Conservation (phyloP, 2,113 vertebrate species). For the Conger conger region DNA sequence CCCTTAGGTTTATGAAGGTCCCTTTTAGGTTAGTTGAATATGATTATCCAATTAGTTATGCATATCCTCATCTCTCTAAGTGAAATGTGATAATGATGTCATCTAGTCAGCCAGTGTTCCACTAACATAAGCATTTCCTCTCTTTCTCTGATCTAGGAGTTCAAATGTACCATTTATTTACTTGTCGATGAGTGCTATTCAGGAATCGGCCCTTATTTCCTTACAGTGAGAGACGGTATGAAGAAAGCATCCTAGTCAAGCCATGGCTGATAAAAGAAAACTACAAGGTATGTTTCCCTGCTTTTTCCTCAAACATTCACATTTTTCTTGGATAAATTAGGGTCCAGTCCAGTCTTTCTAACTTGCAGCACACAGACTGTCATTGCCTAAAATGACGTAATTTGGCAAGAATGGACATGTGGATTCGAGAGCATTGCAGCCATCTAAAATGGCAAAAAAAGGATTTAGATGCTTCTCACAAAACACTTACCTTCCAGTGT, state of each 20-base stretch:
- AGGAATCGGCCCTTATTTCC: neutral
- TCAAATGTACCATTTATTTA: neutral
- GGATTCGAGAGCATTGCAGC: neutral
- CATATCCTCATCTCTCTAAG: neutral
- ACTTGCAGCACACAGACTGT: neutral
- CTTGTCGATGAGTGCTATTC: neutral
- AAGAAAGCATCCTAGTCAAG: slow-evolving; percentile 83
- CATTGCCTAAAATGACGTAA: neutral
- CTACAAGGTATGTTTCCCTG: slow-evolving; percentile 75
- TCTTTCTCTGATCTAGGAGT: neutral
- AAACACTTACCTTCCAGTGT: neutral
- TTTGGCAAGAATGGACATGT: neutral
- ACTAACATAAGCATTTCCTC: neutral
- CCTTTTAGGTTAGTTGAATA: neutral
- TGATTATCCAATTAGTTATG: neutral
- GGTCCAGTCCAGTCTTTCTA: neutral
- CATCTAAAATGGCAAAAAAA: neutral
- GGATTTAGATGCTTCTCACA: neutral
- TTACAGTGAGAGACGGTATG: slow-evolving; percentile 82
- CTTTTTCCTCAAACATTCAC: neutral
- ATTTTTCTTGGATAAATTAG: neutral
- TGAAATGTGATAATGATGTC: neutral
- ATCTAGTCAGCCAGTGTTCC: neutral
- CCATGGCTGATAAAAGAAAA: slow-evolving; percentile 95
- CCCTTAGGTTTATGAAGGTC: neutral